Conservation (phyloP, 35 echinoderm and acorn worm genomes). For the Nesometra sesokonis region DNA sequence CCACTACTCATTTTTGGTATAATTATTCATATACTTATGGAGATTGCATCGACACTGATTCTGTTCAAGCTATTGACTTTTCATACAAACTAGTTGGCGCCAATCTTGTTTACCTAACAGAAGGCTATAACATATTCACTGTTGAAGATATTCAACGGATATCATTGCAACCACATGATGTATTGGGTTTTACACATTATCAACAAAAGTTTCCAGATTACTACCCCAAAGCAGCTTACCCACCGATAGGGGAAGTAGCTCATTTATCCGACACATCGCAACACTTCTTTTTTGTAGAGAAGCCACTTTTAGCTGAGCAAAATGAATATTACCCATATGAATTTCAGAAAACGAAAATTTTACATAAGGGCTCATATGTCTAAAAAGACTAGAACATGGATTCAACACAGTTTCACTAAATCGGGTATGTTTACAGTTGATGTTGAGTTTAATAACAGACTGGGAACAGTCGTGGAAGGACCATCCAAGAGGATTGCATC, state of each 20-base stretch:
- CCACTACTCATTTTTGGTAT: neutral
- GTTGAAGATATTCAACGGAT: constrained; percentile 25
- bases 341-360: constrained; percentile 11
- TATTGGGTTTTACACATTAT: constrained; percentile 47
- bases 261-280: neutral
- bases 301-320: neutral
- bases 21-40: neutral
- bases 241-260: constrained; percentile 49
- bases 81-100: constrained; percentile 33
- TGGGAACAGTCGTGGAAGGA: constrained; percentile 8
- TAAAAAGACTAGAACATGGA: constrained; percentile 13
- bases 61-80: neutral
- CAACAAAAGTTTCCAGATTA: constrained; percentile 56
- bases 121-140: constrained; percentile 56
- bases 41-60: neutral
- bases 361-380: constrained; percentile 50
- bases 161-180: constrained; percentile 34
- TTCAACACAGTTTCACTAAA: constrained; percentile 25
- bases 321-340: neutral
- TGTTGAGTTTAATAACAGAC: constrained; percentile 36
- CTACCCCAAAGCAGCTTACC: constrained; percentile 61
- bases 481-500: constrained; percentile 30
- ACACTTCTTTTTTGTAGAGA: constrained; percentile 17
- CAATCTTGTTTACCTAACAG: constrained; percentile 37
- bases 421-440: constrained; percentile 59